Percentiles rank a stretch among this genome's conserved stretches.
phyloP scores from a whole-genome alignment of 2,797 vertebrate genomes.

The Phoeniculus purpureus region DNA sequence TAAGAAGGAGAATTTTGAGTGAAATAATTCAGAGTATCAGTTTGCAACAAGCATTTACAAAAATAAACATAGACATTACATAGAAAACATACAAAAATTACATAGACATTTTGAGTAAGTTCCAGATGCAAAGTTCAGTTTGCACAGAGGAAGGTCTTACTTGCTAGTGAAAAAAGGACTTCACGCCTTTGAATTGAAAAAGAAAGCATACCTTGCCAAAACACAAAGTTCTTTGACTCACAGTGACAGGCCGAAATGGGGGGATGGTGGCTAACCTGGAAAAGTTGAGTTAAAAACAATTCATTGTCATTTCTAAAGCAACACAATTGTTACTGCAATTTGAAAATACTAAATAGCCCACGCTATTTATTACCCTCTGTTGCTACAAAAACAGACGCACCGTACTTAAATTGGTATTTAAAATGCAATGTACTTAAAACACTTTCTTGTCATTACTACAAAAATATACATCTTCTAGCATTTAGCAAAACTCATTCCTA shows the following conservation, averaged over 20 bases:
- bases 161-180: background rate
- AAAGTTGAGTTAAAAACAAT: conserved; percentile 38
- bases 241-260: conserved; percentile 98
- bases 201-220: conserved; percentile 95
- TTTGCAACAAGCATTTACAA: background rate
- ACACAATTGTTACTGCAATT: background rate
- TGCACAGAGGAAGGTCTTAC: background rate
- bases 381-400: background rate
- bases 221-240: conserved; percentile 99
- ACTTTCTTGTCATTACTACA: background rate
- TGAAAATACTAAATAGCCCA: background rate
- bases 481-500: background rate
- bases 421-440: background rate
- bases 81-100: background rate
- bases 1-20: background rate
- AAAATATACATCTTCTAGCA: background rate
- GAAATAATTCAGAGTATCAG: background rate
- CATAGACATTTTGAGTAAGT: background rate
- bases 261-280: conserved; percentile 98
- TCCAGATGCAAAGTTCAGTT: background rate
- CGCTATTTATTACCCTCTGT: background rate
- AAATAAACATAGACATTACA: too few relatives aligned
- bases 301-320: background rate
- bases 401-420: background rate
- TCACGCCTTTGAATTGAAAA: conserved; percentile 19